These are phyloP conservation scores for Bruchidius siliquastri DNA, from an alignment of 2,888 invertebrate species.

Conservation along the genomic window DNA sequence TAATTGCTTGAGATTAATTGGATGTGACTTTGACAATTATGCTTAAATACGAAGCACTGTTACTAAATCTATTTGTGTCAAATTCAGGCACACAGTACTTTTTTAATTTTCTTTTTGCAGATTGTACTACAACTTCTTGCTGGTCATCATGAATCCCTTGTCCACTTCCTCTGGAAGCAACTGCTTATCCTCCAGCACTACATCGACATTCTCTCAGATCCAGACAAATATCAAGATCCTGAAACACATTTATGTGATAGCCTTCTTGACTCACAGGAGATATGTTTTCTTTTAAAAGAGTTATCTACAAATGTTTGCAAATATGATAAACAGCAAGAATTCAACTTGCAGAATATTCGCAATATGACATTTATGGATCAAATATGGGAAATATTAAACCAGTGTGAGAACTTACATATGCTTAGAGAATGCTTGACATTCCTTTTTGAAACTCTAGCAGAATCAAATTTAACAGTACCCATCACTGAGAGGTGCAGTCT, in stretches of 20 bases:
- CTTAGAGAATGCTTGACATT: conserved; percentile 24
- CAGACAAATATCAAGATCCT: not conserved
- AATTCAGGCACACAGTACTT: no score
- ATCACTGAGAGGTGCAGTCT: conserved; percentile 6
- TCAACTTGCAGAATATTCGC: conserved; percentile 22
- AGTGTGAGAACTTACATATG: conserved; percentile 19
- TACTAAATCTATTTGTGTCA: no score
- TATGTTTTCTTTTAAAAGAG: not conserved
- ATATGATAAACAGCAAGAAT: conserved; percentile 10
- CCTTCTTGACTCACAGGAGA: not conserved
- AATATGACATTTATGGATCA: conserved; percentile 22
- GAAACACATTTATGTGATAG: not conserved
- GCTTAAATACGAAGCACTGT: no score
- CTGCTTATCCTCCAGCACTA: conserved; percentile 20
- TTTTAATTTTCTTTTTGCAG: conserved; percentile 4
- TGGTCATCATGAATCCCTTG: conserved; percentile 24
- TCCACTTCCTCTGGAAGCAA: conserved; percentile 26
- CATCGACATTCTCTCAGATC: conserved; percentile 15
- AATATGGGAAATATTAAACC: conserved; percentile 25
- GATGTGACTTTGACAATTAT: no score
- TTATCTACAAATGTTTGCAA: conserved; percentile 10
- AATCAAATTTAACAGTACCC: conserved; percentile 6
- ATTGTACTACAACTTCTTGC: conserved; percentile 21
- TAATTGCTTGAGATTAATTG: no score
- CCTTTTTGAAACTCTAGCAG: conserved; percentile 27